Percentiles rank a stretch among this genome's conserved stretches.
These are phyloP conservation scores for Drosophila koepferae DNA, from an alignment of 2,888 invertebrate genomes.

Conservation along the genomic window DNA sequence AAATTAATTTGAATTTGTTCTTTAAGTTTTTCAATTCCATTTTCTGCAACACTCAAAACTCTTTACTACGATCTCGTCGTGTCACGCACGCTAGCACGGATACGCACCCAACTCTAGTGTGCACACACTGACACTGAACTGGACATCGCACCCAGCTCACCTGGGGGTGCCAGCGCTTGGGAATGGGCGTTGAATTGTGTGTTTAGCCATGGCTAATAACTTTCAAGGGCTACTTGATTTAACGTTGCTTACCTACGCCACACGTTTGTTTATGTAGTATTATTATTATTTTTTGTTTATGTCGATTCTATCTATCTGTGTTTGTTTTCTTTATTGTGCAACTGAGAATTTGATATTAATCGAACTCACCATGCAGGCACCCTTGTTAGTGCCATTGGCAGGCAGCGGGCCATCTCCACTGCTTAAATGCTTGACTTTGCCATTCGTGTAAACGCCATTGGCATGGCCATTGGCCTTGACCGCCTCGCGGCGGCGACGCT, in stretches of 20 bases:
- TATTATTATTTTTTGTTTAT: background rate
- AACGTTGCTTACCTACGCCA: conserved; percentile 22
- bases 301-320: conserved; percentile 3
- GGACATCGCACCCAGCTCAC: background rate
- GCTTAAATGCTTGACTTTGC: conserved; percentile 55
- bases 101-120: conserved; percentile 4
- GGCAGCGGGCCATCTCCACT: conserved; percentile 51
- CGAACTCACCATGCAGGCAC: conserved; percentile 90
- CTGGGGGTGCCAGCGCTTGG: conserved; percentile 26
- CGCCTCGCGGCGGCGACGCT: conserved; percentile 62
- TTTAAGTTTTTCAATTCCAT: too few relatives aligned
- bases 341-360: conserved; percentile 6
- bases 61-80: background rate
- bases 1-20: too few relatives aligned
- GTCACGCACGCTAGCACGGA: background rate
- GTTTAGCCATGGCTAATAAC: conserved; percentile 57
- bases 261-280: background rate
- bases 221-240: conserved; percentile 67
- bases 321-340: conserved; percentile 7
- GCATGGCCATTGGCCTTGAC: conserved; percentile 67
- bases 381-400: conserved; percentile 83
- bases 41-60: background rate
- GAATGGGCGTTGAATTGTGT: conserved; percentile 48
- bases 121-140: background rate
- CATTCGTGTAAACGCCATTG: conserved; percentile 68